phyloP scores from a whole-genome alignment of 2,888 invertebrate species.

The Platycnemis pennipes region DNA sequence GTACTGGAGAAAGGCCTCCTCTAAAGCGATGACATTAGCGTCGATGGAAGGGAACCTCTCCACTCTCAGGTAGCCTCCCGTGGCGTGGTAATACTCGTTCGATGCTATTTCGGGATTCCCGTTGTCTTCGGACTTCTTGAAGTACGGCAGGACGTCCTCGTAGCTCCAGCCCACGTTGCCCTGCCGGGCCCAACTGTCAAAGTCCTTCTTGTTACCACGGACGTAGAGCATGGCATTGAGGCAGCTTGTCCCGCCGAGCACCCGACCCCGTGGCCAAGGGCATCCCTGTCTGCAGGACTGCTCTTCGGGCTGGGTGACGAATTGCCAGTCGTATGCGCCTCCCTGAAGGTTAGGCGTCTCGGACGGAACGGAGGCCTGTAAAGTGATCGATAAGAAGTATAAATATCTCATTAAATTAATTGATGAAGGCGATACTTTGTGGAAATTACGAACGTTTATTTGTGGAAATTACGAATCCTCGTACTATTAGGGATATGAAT shows the following conservation, averaged over 20 bases:
- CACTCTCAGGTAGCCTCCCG: slow-evolving; percentile 84
- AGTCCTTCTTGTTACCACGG: slow-evolving; percentile 79
- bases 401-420: too few relatives aligned
- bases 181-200: slow-evolving; percentile 78
- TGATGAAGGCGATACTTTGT: too few relatives aligned
- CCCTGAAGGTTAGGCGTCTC: slow-evolving; percentile 23
- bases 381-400: not conserved
- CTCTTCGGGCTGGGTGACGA: slow-evolving; percentile 81
- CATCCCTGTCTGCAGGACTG: slow-evolving; percentile 82
- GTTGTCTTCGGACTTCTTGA: slow-evolving; percentile 84
- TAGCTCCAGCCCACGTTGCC: slow-evolving; percentile 79
- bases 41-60: slow-evolving; percentile 83
- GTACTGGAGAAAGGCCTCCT: slow-evolving; percentile 71
- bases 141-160: slow-evolving; percentile 84
- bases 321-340: slow-evolving; percentile 74
- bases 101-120: slow-evolving; percentile 72
- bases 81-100: slow-evolving; percentile 82
- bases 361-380: slow-evolving; percentile 19
- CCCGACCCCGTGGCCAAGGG: slow-evolving; percentile 81
- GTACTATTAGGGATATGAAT: too few relatives aligned
- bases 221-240: slow-evolving; percentile 80
- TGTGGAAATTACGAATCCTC: too few relatives aligned
- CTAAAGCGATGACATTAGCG: slow-evolving; percentile 76
- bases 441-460: too few relatives aligned
- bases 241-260: slow-evolving; percentile 79